These are phyloP conservation scores for Orthosia gracilis DNA, from an alignment of 2,888 invertebrate species.

Conservation along the genomic window DNA sequence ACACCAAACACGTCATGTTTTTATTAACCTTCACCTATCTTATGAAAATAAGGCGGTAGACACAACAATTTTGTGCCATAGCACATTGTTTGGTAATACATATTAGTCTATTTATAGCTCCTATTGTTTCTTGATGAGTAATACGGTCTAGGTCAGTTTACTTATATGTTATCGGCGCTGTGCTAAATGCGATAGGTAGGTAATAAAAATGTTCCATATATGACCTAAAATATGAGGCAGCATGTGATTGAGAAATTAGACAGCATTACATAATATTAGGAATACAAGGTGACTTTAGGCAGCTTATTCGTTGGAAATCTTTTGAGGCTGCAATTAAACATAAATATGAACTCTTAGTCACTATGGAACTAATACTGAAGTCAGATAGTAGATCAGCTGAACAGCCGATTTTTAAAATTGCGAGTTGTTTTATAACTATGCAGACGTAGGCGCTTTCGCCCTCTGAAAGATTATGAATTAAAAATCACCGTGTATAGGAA, in stretches of 20 bases:
- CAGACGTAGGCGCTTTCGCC: no score
- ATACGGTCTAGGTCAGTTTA: constrained; percentile 27
- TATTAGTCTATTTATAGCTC: constrained; percentile 4
- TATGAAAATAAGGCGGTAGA: no score
- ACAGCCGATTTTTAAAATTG: no score
- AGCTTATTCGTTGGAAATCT: no score
- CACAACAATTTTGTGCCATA: neutral
- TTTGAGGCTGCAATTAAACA: no score
- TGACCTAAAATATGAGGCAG: neutral
- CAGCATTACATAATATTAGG: neutral
- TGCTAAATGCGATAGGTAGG: constrained; percentile 2
- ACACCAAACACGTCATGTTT: neutral
- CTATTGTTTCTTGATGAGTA: constrained; percentile 29
- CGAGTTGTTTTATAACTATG: no score
- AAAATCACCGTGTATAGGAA: no score
- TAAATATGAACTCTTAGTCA: no score
- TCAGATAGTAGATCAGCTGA: no score
- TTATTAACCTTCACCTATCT: constrained; percentile 5
- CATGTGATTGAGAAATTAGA: neutral
- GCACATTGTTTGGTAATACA: neutral
- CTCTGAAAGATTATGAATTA: no score
- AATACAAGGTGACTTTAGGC: no score
- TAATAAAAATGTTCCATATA: neutral
- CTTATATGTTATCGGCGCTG: constrained; percentile 13
- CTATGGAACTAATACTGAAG: no score